Evolutionary conservation across 1,140 invertebrate genomes (phyloP).

Genomic region (Leptestheria dahalacensis): DNA sequence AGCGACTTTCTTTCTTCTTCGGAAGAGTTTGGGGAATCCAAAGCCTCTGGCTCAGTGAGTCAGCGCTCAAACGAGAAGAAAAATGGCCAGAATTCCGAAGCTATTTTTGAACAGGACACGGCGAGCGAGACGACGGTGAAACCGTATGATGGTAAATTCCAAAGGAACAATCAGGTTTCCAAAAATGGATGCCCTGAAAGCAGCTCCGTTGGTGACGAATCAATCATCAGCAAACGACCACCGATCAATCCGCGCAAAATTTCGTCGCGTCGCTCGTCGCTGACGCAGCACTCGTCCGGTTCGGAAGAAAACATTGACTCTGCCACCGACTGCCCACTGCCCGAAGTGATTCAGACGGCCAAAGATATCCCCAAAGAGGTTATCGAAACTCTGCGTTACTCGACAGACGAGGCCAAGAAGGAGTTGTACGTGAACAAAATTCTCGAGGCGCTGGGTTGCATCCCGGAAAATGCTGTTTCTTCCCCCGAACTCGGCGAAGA

Average conservation of each 20-base stretch:
- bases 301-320: background rate
- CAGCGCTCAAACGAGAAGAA: too few relatives aligned
- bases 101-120: background rate
- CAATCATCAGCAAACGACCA: background rate
- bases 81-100: background rate
- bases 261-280: background rate
- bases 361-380: conserved; percentile 12
- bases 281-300: background rate
- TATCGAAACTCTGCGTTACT: conserved; percentile 15
- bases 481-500: conserved; percentile 17
- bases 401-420: conserved; percentile 12
- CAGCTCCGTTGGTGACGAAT: background rate
- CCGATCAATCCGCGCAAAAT: background rate
- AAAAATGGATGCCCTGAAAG: background rate
- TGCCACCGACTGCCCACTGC: background rate
- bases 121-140: background rate
- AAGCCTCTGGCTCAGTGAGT: too few relatives aligned
- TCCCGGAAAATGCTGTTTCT: background rate
- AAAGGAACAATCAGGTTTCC: background rate
- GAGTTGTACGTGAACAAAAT: conserved; percentile 10
- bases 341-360: conserved; percentile 1
- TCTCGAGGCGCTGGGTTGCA: background rate
- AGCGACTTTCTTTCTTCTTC: too few relatives aligned
- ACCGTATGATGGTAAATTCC: background rate
- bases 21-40: background rate